Percentiles rank a stretch among this genome's conserved stretches.
These are phyloP conservation scores for Pterobdella sp. DNA, from an alignment of 2,888 invertebrate genomes.

Conservation along the genomic window DNA sequence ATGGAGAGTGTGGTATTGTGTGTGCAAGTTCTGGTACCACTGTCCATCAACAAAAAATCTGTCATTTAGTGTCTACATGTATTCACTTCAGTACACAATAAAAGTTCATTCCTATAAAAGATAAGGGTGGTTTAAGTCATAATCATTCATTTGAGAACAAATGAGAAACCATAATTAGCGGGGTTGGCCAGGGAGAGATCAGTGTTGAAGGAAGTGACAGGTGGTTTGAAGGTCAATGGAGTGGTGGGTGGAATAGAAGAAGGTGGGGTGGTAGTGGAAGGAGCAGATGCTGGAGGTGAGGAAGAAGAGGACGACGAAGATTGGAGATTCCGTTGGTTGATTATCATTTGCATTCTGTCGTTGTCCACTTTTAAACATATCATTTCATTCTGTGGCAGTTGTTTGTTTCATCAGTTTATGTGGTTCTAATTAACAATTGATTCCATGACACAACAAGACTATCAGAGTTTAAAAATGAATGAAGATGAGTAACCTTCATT, in stretches of 20 bases:
- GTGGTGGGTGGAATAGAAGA: not conserved
- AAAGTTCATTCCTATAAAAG: not conserved
- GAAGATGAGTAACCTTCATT: constrained; percentile 68
- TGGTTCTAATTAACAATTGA: not conserved
- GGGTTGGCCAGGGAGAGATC: constrained; percentile 2
- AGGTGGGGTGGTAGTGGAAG: not conserved
- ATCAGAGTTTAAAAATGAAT: not conserved
- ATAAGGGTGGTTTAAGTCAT: not conserved
- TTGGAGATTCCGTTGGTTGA: constrained; percentile 56
- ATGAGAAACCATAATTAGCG: not conserved
- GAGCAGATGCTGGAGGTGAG: not conserved
- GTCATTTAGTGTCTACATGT: constrained; percentile 27
- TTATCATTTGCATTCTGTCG: constrained; percentile 79
- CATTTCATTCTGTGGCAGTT: constrained; percentile 73
- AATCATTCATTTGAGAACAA: not conserved
- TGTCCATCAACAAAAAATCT: constrained; percentile 47
- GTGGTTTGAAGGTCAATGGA: not conserved
- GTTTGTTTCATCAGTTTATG: not conserved
- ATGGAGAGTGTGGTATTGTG: constrained; percentile 80
- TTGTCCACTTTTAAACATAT: constrained; percentile 90
- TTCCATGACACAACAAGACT: not conserved
- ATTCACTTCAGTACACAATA: not conserved
- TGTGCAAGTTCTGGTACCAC: constrained; percentile 52
- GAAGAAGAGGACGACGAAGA: constrained; percentile 3
- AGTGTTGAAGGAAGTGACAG: not conserved